These are phyloP conservation scores for Lates calcarifer DNA, from an alignment of 2,113 vertebrate species.

Conservation along the genomic window DNA sequence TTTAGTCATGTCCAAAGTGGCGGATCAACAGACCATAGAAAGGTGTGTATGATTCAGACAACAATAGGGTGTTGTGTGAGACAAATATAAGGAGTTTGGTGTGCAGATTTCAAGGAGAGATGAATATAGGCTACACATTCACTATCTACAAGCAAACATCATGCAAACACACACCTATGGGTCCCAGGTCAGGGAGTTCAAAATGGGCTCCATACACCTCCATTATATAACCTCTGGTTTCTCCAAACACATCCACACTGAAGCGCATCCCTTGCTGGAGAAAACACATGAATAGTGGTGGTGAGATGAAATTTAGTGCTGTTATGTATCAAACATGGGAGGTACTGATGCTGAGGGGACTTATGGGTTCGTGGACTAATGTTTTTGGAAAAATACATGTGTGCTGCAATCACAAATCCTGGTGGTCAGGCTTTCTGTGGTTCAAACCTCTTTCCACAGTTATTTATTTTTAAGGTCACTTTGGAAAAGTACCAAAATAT, in stretches of 20 bases:
- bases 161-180: slow-evolving; percentile 88
- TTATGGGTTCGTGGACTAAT: slow-evolving; percentile 34
- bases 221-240: slow-evolving; percentile 94
- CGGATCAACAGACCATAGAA: background rate
- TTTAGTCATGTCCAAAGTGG: background rate
- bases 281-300: slow-evolving; percentile 42
- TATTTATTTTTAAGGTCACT: slow-evolving; percentile 49
- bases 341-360: slow-evolving; percentile 30
- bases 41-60: slow-evolving; percentile 34
- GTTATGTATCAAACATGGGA: slow-evolving; percentile 39
- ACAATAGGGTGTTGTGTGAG: slow-evolving; percentile 14
- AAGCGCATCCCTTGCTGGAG: slow-evolving; percentile 96
- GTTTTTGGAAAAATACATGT: slow-evolving; percentile 33
- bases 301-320: slow-evolving; percentile 32
- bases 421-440: slow-evolving; percentile 40
- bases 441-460: slow-evolving; percentile 25
- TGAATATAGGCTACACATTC: background rate
- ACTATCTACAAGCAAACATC: slow-evolving; percentile 30
- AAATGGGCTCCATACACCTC: slow-evolving; percentile 96
- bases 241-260: slow-evolving; percentile 93
- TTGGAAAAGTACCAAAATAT: slow-evolving; percentile 36
- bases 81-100: slow-evolving; percentile 13
- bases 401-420: slow-evolving; percentile 15
- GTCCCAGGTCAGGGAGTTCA: slow-evolving; percentile 96
- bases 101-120: slow-evolving; percentile 13